Conservation (phyloP, 1,140 invertebrate species). For the Drosophila watanabei region DNA sequence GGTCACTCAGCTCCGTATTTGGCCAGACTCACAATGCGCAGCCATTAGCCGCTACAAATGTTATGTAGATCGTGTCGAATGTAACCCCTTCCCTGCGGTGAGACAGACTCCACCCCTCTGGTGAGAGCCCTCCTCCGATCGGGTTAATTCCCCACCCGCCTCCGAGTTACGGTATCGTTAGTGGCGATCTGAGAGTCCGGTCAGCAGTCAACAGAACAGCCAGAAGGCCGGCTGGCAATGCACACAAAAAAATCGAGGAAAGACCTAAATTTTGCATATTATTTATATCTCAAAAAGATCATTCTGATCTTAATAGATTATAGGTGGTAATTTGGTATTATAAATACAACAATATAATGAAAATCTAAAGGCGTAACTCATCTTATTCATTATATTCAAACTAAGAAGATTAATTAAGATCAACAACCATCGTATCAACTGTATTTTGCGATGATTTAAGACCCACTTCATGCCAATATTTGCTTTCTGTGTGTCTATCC, state of each 20-base stretch:
- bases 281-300: neutral
- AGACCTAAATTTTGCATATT: neutral
- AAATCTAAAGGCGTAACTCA: no score
- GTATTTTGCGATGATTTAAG: neutral
- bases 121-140: neutral
- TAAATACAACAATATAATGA: no score
- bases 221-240: conserved; percentile 21
- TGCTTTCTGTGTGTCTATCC: conserved; percentile 4
- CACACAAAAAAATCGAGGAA: neutral
- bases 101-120: conserved; percentile 6
- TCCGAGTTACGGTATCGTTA: conserved; percentile 67
- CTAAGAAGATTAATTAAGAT: neutral
- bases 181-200: conserved; percentile 62
- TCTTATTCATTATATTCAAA: neutral
- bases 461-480: neutral
- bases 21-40: conserved; percentile 49
- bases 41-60: conserved; percentile 77
- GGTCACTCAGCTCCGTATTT: conserved; percentile 58
- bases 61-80: conserved; percentile 75
- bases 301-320: neutral
- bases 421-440: neutral
- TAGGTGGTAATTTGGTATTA: no score
- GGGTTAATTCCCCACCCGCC: conserved; percentile 17
- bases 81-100: conserved; percentile 12
- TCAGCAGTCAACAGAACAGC: conserved; percentile 19